Base-by-base conservation (phyloP, 2,797 vertebrate species). In the Microhierax caerulescens region DNA sequence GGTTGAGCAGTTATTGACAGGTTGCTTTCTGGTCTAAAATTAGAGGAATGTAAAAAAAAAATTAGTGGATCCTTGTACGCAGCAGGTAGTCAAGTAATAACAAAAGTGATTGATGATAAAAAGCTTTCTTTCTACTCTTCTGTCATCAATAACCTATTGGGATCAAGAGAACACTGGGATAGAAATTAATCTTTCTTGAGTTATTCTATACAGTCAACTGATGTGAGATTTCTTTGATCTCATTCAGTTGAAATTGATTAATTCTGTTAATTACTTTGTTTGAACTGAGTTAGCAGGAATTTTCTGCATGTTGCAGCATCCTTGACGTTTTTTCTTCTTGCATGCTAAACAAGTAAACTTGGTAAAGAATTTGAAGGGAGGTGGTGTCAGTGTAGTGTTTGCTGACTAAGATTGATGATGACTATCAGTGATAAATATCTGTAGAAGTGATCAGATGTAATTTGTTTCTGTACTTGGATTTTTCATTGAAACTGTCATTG, bases 151-250 rank as follows among this genome's bases (percentile, higher is more conserved):
- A 94, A 85, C 73, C 88, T 88, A 77, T 92, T 81, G 93, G 81
- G 92, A 96, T 95, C 85, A 96, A 94, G 93, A 97, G 87, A 94
- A 93, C 80, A 85, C 53, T 79, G 50, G 32, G 45, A 75, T 45
- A 85, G 91, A 96, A 94, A 96, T 89, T 88, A 94, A 89, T 96
- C 93, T 96, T 97, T 70, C 51, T 84, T 74, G 84, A 92, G 45
- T 94, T 95, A 70, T 96, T 95, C 91, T 95, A 75, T 95, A 68
- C 68, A 95, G 82, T 78, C 79, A 88, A 56, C 50, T 88, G 86
- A 95, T 78, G 61, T 80, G 87, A 85, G 69, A 86, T 87, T 97
- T 96, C 97, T 97, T 96, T 97, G 95, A 96, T 96, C 87, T 96
- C 74, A 74, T 90, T 89, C 74, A 79, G 75, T 60, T 95, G 79